Evolutionary conservation across 2,113 vertebrate species (phyloP).

Genomic region (Hemicordylus capensis): DNA sequence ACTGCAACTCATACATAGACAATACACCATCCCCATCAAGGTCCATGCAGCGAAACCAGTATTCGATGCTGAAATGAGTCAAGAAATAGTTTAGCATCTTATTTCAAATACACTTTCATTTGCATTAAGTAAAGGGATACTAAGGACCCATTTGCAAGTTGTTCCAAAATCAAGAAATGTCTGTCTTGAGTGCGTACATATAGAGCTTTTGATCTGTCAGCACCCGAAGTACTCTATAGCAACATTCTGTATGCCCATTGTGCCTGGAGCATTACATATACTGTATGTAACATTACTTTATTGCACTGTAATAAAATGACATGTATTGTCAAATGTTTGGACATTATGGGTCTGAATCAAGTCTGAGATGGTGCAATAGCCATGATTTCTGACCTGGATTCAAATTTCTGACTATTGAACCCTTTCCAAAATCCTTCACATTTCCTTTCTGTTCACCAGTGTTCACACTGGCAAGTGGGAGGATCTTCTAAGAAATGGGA

Average conservation of each 20-base stretch:
- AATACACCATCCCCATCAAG: conserved; percentile 92
- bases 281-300: background rate
- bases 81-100: background rate
- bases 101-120: background rate
- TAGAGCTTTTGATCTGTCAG: background rate
- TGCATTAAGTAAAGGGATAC: background rate
- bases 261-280: background rate
- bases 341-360: too few species aligned
- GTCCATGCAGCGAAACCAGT: conserved; percentile 99
- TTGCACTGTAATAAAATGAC: background rate
- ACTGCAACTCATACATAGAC: conserved; percentile 94
- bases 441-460: background rate
- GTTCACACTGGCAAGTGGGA: too few species aligned
- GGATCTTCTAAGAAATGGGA: too few species aligned
- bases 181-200: background rate
- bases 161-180: background rate
- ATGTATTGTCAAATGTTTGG: background rate
- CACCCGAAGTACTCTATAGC: background rate
- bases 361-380: too few species aligned
- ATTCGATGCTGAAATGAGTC: conserved; percentile 86
- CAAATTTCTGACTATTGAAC: too few species aligned
- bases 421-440: background rate
- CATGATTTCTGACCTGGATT: too few species aligned
- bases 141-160: background rate
- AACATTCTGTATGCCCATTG: background rate